These are phyloP conservation scores for Ammodytes marinus DNA, from an alignment of 2,113 vertebrate genomes.

Conservation along the genomic window DNA sequence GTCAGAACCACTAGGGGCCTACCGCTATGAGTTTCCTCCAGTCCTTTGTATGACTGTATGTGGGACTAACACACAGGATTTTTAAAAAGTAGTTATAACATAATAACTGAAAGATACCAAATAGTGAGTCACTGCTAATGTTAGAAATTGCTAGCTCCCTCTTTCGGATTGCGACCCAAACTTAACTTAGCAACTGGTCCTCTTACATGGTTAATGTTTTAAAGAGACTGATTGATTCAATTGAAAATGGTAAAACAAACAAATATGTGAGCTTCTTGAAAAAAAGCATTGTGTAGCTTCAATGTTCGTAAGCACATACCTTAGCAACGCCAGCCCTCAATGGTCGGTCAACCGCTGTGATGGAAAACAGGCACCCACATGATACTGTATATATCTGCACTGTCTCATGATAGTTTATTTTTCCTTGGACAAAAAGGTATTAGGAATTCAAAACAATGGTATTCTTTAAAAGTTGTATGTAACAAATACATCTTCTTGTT, in stretches of 20 bases:
- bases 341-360: not conserved
- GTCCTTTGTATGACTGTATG: not conserved
- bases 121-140: not conserved
- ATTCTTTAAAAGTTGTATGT: not conserved
- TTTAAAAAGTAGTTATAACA: not conserved
- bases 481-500: not conserved
- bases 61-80: not conserved
- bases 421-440: too few species aligned
- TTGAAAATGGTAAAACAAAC: too few species aligned
- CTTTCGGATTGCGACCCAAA: not conserved
- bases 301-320: not conserved
- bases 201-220: not conserved
- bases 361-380: too few species aligned
- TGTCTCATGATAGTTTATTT: not conserved
- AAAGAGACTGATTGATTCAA: not conserved
- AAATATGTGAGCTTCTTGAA: not conserved
- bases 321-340: not conserved
- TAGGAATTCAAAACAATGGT: too few species aligned
- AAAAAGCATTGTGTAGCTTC: not conserved
- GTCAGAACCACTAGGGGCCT: too few species aligned
- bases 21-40: too few species aligned
- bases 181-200: not conserved
- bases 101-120: not conserved
- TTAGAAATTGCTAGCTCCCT: too few species aligned
- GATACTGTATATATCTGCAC: not conserved